phyloP scores from a whole-genome alignment of 2,888 invertebrate genomes.

The Marasmarcha lunaedactyla region DNA sequence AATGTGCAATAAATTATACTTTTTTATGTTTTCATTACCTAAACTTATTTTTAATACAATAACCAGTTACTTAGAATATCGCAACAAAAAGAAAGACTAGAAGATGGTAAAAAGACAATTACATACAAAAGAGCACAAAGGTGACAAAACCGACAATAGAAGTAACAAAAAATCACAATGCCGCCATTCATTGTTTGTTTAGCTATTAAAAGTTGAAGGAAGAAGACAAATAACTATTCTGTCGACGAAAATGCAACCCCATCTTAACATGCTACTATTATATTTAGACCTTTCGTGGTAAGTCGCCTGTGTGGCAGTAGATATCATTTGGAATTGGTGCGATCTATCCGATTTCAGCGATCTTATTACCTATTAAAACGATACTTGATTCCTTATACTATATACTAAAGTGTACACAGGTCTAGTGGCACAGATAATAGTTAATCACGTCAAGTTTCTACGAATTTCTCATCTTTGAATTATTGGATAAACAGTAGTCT shows the following conservation, averaged over 20 bases:
- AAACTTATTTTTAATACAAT: no score
- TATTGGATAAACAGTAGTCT: no score
- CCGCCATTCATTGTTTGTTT: constrained; percentile 64
- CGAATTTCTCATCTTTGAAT: no score
- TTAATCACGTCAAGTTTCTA: no score
- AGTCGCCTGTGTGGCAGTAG: background rate
- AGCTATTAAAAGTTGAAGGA: constrained; percentile 54
- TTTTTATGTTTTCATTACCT: no score
- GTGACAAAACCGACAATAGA: constrained; percentile 56
- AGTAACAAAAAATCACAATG: constrained; percentile 54
- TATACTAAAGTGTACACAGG: no score
- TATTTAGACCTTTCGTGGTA: constrained; percentile 17
- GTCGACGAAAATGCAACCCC: constrained; percentile 37
- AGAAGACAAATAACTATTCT: constrained; percentile 58
- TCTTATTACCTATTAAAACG: constrained; percentile 67
- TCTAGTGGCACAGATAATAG: no score
- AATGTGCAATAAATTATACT: no score
- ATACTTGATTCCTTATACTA: constrained; percentile 47
- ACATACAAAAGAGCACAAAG: constrained; percentile 38
- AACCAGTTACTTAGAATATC: no score
- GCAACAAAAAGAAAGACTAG: constrained; percentile 25
- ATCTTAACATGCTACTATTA: constrained; percentile 26
- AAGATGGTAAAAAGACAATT: constrained; percentile 37
- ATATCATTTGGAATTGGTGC: constrained; percentile 1
- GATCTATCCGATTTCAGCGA: constrained; percentile 25